phyloP scores from a whole-genome alignment of 1,140 invertebrate species.

The Plectus sambesii region DNA sequence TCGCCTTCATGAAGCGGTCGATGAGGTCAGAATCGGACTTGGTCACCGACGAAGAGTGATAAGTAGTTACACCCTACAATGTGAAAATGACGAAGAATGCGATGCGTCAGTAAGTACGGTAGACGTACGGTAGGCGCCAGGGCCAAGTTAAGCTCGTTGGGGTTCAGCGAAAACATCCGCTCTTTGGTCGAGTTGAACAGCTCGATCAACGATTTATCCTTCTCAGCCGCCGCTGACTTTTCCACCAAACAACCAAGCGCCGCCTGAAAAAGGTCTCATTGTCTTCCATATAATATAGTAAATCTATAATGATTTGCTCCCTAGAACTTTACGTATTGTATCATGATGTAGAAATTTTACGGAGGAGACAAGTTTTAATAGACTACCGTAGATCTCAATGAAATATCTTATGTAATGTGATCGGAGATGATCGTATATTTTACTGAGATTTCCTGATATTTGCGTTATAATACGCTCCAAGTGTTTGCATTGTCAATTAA shows the following conservation, averaged over 20 bases:
- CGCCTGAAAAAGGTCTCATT: conserved; percentile 2
- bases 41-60: conserved; percentile 13
- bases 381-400: too few species aligned
- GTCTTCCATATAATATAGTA: too few species aligned
- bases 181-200: conserved; percentile 11
- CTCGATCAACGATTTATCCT: conserved; percentile 6
- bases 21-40: conserved; percentile 16
- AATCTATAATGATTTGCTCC: too few species aligned
- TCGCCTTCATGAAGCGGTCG: conserved; percentile 10
- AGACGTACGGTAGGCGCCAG: conserved; percentile 16
- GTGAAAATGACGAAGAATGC: conserved; percentile 5
- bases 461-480: too few species aligned
- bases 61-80: conserved; percentile 16
- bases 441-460: too few species aligned
- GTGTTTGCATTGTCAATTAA: too few species aligned
- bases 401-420: too few species aligned
- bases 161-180: conserved; percentile 9
- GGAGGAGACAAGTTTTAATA: too few species aligned
- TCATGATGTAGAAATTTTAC: too few species aligned
- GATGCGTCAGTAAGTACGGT: conserved; percentile 1
- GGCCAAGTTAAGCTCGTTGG: conserved; percentile 7
- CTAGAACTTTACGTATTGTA: too few species aligned
- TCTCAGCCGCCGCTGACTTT: conserved; percentile 15
- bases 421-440: too few species aligned
- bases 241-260: conserved; percentile 11